These are phyloP conservation scores for Resseliella maxima DNA, from an alignment of 2,888 invertebrate species.

Conservation along the genomic window DNA sequence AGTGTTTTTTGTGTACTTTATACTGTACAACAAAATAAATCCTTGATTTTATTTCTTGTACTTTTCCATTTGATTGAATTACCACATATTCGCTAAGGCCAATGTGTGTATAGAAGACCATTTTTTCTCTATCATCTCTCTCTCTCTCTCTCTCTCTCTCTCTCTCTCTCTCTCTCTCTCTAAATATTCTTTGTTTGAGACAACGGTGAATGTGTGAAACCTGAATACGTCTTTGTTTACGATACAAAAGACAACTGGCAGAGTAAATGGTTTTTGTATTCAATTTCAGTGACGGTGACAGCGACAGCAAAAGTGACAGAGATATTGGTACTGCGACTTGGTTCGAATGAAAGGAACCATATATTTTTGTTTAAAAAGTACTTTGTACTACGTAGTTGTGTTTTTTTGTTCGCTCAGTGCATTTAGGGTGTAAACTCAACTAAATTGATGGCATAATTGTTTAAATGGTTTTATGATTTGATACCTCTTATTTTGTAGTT, in stretches of 20 bases:
- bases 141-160: too few species aligned
- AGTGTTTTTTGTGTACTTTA: not conserved
- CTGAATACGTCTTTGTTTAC: slow-evolving; percentile 49
- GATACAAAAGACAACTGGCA: slow-evolving; percentile 15
- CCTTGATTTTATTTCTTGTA: slow-evolving; percentile 23
- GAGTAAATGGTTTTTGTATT: slow-evolving; percentile 35
- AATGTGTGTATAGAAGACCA: not conserved
- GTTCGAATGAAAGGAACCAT: not conserved
- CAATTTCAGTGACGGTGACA: slow-evolving; percentile 29
- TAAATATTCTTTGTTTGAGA: not conserved
- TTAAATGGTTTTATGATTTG: slow-evolving; percentile 53
- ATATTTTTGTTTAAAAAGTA: not conserved
- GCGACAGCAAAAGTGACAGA: not conserved
- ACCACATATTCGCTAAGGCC: slow-evolving; percentile 6
- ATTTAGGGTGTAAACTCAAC: slow-evolving; percentile 9
- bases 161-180: not conserved
- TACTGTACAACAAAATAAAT: not conserved
- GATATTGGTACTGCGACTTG: not conserved
- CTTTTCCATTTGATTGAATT: slow-evolving; percentile 45
- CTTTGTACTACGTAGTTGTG: not conserved
- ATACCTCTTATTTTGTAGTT: slow-evolving; percentile 23
- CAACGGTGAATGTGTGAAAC: slow-evolving; percentile 54
- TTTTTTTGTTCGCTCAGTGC: not conserved
- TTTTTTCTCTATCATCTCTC: not conserved
- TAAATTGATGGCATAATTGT: slow-evolving; percentile 53